Evolutionary conservation across 2,797 vertebrate genomes (phyloP).

Genomic region (Anisognathus igniventris): DNA sequence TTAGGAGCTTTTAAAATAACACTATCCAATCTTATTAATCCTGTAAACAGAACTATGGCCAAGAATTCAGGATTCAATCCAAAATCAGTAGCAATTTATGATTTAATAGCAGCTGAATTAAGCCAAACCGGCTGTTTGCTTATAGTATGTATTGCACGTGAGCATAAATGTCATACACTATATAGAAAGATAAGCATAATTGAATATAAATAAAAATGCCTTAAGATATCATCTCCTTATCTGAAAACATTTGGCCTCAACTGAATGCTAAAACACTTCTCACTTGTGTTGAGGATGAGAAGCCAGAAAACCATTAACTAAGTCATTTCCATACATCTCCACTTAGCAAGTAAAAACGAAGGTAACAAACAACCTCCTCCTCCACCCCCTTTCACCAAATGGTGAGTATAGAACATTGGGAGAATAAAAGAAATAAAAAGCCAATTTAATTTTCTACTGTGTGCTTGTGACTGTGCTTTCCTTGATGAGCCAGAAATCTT

Average conservation of each 20-base stretch:
- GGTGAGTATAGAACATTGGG: slow-evolving; percentile 18
- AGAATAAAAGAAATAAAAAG: slow-evolving; percentile 24
- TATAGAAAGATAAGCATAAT: neutral
- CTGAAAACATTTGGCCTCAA: slow-evolving; percentile 22
- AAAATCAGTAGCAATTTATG: neutral
- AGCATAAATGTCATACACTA: neutral
- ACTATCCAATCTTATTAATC: neutral
- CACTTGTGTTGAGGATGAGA: neutral
- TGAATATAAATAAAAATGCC: neutral
- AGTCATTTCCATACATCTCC: neutral
- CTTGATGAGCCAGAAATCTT: neutral
- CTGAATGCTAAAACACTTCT: neutral
- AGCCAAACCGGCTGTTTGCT: neutral
- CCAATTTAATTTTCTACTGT: neutral
- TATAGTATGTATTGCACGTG: neutral
- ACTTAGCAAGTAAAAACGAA: slow-evolving; percentile 15
- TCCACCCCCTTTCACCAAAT: slow-evolving; percentile 54
- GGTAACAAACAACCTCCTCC: slow-evolving; percentile 45
- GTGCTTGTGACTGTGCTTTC: neutral
- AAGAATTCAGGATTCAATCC: neutral
- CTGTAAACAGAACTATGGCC: neutral
- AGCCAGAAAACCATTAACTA: slow-evolving; percentile 50
- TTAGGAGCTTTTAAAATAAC: neutral
- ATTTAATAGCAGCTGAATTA: neutral
- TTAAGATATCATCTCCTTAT: neutral